phyloP scores from a whole-genome alignment of 2,797 vertebrate species.

The Sylvilagus floridanus region DNA sequence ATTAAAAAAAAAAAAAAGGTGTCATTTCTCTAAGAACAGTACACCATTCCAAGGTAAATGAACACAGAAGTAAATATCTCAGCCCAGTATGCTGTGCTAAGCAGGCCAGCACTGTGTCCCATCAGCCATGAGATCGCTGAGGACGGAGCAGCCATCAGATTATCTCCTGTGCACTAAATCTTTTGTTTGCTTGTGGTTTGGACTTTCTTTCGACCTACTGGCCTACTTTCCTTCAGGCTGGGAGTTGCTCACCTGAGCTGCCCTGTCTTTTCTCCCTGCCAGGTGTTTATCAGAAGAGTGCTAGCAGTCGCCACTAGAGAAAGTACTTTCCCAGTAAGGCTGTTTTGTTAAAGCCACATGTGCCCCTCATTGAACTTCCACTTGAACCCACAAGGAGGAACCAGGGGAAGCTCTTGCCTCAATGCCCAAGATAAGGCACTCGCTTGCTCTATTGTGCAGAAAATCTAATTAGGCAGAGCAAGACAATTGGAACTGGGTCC shows the following conservation, averaged over 20 bases:
- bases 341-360: neutral
- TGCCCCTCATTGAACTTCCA: neutral
- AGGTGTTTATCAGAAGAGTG: neutral
- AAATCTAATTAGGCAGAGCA: slow-evolving; percentile 78
- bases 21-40: slow-evolving; percentile 12
- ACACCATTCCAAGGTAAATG: slow-evolving; percentile 12
- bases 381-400: slow-evolving; percentile 29
- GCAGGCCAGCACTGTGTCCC: accelerated
- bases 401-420: slow-evolving; percentile 37
- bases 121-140: accelerated
- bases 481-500: slow-evolving; percentile 59
- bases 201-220: slow-evolving; percentile 62
- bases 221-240: slow-evolving; percentile 63
- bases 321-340: neutral
- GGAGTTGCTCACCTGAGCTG: neutral
- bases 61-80: neutral
- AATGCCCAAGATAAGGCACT: neutral
- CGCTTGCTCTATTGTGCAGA: slow-evolving; percentile 63
- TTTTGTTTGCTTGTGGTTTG: slow-evolving; percentile 23
- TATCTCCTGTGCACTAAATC: slow-evolving; percentile 10
- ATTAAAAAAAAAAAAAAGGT: neutral
- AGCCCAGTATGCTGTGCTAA: too few species aligned
- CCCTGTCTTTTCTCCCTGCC: neutral
- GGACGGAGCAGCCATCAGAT: neutral
- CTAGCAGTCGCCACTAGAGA: neutral